Evolutionary conservation across 2,888 invertebrate species (phyloP).

Genomic region (Cloeon dipterum): DNA sequence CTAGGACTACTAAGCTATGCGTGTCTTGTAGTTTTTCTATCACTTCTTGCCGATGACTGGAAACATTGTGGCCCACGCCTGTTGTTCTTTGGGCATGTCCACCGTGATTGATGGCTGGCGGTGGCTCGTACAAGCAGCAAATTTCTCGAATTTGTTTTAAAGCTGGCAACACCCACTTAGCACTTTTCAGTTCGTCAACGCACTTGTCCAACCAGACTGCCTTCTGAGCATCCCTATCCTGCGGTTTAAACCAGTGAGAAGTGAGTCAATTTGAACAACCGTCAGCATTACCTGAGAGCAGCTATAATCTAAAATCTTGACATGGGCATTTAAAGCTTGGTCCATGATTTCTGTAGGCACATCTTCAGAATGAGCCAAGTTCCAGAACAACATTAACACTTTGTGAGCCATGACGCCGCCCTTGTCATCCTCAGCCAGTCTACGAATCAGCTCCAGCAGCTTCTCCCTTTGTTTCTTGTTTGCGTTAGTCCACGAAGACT

Average conservation of each 20-base stretch:
- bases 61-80: slow-evolving; percentile 20
- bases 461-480: slow-evolving; percentile 91
- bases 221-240: slow-evolving; percentile 86
- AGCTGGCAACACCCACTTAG: slow-evolving; percentile 83
- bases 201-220: slow-evolving; percentile 88
- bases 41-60: slow-evolving; percentile 39
- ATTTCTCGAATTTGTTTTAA: slow-evolving; percentile 90
- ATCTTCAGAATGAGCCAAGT: slow-evolving; percentile 86
- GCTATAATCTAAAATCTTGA: slow-evolving; percentile 93
- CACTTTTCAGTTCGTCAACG: slow-evolving; percentile 77
- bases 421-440: slow-evolving; percentile 93
- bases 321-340: slow-evolving; percentile 82
- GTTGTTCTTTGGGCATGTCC: slow-evolving; percentile 1
- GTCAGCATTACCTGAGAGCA: slow-evolving; percentile 61
- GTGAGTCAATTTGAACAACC: neutral
- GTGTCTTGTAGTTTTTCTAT: slow-evolving; percentile 79
- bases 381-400: slow-evolving; percentile 86
- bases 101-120: slow-evolving; percentile 30
- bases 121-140: slow-evolving; percentile 79
- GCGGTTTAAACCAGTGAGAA: slow-evolving; percentile 3
- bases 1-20: slow-evolving; percentile 79
- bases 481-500: slow-evolving; percentile 86
- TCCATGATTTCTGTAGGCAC: slow-evolving; percentile 95
- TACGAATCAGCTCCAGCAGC: slow-evolving; percentile 76
- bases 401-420: slow-evolving; percentile 98